These are phyloP conservation scores for Morpho helenor DNA, from an alignment of 2,888 invertebrate species.

Conservation along the genomic window DNA sequence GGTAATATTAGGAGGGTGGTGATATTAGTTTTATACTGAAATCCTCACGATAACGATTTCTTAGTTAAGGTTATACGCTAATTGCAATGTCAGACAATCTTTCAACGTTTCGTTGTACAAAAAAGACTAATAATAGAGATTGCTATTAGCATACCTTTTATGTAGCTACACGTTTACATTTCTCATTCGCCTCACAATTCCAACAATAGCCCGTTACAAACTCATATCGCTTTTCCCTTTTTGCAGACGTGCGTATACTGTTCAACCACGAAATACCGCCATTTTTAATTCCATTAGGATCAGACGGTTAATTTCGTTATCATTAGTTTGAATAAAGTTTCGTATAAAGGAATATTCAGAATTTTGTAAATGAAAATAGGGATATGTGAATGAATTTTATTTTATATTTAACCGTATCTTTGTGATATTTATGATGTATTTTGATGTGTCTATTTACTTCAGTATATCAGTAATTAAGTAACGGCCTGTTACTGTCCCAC, in stretches of 20 bases:
- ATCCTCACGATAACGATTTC: too few species aligned
- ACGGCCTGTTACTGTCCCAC: too few species aligned
- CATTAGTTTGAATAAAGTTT: constrained; percentile 42
- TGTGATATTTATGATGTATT: too few species aligned
- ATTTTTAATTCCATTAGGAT: constrained; percentile 34
- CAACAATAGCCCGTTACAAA: constrained; percentile 10
- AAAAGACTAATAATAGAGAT: constrained; percentile 4
- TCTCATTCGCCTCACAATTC: constrained; percentile 8
- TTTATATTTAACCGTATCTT: too few species aligned
- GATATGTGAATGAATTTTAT: too few species aligned
- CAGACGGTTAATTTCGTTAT: constrained; percentile 53
- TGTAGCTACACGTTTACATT: constrained; percentile 5
- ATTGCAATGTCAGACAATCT: not conserved
- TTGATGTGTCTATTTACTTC: too few species aligned
- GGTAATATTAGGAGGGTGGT: too few species aligned
- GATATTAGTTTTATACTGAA: too few species aligned
- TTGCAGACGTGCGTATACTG: constrained; percentile 22
- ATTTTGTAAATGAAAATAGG: too few species aligned
- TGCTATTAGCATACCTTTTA: constrained; percentile 9
- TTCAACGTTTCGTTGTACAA: not conserved
- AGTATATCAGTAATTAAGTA: too few species aligned
- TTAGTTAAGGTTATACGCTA: not conserved
- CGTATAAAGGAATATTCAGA: too few species aligned
- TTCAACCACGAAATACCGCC: constrained; percentile 23
- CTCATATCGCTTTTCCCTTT: constrained; percentile 23